Evolutionary conservation across 2,113 vertebrate species (phyloP).

Genomic region (Oceanites oceanicus): DNA sequence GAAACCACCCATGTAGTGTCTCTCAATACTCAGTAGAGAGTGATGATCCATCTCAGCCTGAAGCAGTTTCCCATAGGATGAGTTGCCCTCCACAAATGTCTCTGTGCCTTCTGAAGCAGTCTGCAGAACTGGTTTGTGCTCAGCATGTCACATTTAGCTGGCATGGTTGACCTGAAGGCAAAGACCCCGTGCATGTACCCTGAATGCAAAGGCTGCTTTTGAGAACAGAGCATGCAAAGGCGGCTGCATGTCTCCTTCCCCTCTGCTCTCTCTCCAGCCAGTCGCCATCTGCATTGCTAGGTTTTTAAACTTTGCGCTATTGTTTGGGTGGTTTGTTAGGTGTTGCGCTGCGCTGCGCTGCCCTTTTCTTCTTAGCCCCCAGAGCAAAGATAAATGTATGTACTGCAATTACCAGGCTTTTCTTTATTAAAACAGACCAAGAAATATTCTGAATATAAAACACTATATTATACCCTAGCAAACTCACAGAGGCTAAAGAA

Average conservation of each 20-base stretch:
- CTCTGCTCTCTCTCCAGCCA: neutral
- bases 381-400: neutral
- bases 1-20: neutral
- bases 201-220: neutral
- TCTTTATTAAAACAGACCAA: neutral
- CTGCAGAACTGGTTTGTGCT: neutral
- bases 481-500: conserved; percentile 15
- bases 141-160: rapidly evolving
- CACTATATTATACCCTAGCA: neutral
- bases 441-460: conserved; percentile 34
- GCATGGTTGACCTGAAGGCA: neutral
- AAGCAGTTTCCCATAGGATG: neutral
- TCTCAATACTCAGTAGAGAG: neutral
- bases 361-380: neutral
- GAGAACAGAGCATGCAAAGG: neutral
- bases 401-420: conserved; percentile 13
- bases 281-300: rapidly evolving
- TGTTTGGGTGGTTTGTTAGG: neutral
- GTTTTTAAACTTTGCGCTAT: neutral
- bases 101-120: neutral
- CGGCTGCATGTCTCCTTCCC: neutral
- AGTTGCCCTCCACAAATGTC: neutral
- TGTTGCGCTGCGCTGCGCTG: rapidly evolving
- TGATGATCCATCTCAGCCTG: neutral
- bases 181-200: rapidly evolving